These are phyloP conservation scores for Sarcophaga rosellei DNA, from an alignment of 2,888 invertebrate species.

Conservation along the genomic window DNA sequence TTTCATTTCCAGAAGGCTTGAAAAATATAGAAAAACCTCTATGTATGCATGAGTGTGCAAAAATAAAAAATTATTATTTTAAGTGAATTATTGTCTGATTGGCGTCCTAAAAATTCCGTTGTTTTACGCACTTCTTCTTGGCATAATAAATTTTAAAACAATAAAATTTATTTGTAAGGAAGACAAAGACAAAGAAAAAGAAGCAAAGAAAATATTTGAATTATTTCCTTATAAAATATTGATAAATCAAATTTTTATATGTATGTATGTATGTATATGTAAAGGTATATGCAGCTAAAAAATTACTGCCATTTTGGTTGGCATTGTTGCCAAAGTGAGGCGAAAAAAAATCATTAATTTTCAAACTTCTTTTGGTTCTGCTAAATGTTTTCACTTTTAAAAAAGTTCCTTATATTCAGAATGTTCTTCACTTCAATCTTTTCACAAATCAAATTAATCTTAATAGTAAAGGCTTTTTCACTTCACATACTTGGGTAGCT, in stretches of 20 bases:
- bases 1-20: not conserved
- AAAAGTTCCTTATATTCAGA: not conserved
- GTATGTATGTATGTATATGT: no score
- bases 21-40: conserved; percentile 9
- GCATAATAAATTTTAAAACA: conserved; percentile 55
- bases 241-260: conserved; percentile 50
- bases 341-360: conserved; percentile 27
- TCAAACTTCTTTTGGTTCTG: conserved; percentile 9
- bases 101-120: conserved; percentile 59
- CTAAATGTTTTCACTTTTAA: not conserved
- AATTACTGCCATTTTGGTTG: not conserved
- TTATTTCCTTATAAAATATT: conserved; percentile 40
- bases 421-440: not conserved
- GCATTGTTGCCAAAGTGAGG: not conserved
- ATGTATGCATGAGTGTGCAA: conserved; percentile 1
- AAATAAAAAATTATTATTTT: conserved; percentile 56
- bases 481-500: not conserved
- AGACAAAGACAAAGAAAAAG: not conserved
- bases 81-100: conserved; percentile 63
- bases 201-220: conserved; percentile 40
- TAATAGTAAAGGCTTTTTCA: not conserved
- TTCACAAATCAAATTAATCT: conserved; percentile 46
- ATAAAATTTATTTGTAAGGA: not conserved
- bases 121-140: conserved; percentile 62
- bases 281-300: not conserved